These are phyloP conservation scores for Therioaphis trifolii DNA, from an alignment of 2,888 invertebrate species.

Conservation along the genomic window DNA sequence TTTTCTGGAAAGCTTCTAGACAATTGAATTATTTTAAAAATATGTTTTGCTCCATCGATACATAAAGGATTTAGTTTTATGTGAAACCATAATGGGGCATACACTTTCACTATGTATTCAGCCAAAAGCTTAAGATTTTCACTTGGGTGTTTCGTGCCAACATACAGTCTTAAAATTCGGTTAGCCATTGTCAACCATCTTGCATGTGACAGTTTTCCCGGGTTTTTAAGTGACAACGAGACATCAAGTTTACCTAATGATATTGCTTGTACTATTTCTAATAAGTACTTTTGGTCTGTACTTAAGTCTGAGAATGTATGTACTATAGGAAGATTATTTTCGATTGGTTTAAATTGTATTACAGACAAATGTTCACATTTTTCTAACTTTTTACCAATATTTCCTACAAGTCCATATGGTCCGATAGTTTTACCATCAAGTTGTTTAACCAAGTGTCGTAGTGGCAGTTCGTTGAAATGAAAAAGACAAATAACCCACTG, in stretches of 20 bases:
- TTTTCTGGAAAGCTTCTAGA: not conserved
- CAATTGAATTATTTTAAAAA: not conserved
- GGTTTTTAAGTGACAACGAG: too few species aligned
- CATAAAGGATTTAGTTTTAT: not conserved
- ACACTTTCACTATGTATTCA: too few species aligned
- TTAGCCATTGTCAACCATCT: too few species aligned
- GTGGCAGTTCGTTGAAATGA: conserved; percentile 2
- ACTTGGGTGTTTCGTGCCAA: too few species aligned
- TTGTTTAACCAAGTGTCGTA: not conserved
- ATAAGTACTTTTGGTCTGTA: not conserved
- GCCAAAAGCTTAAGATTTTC: too few species aligned
- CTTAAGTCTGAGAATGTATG: not conserved
- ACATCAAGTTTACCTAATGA: not conserved
- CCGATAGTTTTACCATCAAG: too few species aligned
- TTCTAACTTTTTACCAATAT: not conserved
- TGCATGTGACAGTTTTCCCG: too few species aligned
- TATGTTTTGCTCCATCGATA: not conserved
- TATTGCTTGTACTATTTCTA: not conserved
- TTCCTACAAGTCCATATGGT: too few species aligned
- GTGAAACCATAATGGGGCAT: too few species aligned
- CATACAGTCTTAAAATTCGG: too few species aligned
- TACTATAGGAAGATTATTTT: not conserved
- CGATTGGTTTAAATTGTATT: not conserved
- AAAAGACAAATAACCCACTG: conserved; percentile 1
- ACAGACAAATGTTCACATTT: not conserved